Evolutionary conservation across 2,797 vertebrate species (phyloP).

Genomic region (Hoplostethus atlanticus): DNA sequence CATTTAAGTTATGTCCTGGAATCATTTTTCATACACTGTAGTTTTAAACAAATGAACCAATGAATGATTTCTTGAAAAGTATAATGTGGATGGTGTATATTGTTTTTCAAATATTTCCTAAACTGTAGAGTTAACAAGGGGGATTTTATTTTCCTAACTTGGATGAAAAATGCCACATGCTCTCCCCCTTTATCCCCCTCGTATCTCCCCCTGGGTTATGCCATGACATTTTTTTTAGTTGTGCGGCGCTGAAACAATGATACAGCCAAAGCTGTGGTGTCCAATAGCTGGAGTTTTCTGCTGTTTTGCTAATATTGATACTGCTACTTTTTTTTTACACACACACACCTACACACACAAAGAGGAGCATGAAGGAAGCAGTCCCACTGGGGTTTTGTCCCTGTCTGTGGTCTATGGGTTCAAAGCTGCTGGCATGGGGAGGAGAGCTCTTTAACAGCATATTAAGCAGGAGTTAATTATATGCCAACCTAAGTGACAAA

Average conservation of each 20-base stretch:
- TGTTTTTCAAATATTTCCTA: neutral
- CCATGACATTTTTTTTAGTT: neutral
- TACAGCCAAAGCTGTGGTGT: neutral
- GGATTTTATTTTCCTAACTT: neutral
- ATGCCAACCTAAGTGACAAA: constrained; percentile 87
- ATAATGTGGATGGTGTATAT: too few relatives aligned
- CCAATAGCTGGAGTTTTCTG: constrained; percentile 33
- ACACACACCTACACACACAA: constrained; percentile 49
- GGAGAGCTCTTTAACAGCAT: constrained; percentile 87
- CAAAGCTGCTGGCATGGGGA: constrained; percentile 85
- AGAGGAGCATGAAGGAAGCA: constrained; percentile 69
- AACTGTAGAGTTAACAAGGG: neutral
- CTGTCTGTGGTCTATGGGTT: constrained; percentile 83
- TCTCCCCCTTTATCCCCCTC: neutral
- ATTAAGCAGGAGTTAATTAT: constrained; percentile 91
- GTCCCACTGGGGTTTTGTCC: constrained; percentile 85
- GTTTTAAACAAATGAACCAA: neutral
- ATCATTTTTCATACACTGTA: neutral
- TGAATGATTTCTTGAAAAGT: neutral
- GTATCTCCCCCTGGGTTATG: too few relatives aligned
- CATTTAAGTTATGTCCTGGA: constrained; percentile 5
- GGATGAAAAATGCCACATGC: neutral
- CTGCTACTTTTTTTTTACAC: constrained; percentile 28
- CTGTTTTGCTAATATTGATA: constrained; percentile 59
- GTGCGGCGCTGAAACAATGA: constrained; percentile 21